Evolutionary conservation across 2,888 invertebrate genomes (phyloP), one percentile per base, ranked within the genome.

Genomic region (Monochamus alternatus): DNA sequence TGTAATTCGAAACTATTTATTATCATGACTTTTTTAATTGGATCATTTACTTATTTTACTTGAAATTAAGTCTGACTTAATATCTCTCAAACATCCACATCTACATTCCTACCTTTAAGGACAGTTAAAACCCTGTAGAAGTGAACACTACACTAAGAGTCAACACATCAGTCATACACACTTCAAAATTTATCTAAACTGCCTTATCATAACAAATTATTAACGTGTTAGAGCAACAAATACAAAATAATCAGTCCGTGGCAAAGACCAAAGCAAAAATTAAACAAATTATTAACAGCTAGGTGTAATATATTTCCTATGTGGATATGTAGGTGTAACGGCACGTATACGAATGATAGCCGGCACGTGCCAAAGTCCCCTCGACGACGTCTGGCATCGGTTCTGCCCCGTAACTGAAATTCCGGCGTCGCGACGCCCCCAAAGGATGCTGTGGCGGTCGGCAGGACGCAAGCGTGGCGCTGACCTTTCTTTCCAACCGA

Each of bases 401-500:
- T 43, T 63, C 52, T 63, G 51, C 63, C 71, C 31, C 32, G 38
- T 55, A 63, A 71, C 71, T 71, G 71, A 55, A 63, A 71, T 59
- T 62, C 44, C 38, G 47, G 32, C 71, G 51, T 52, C 22, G 63
- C n/a, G 43, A 51, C 71, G 63, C 38, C 52, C 63, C 62, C 10
- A 14, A 47, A 31, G 63, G 71, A 71, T 71, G 71, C 71, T 71
- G 71, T 52, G 38, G 14, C n/a, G 38, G 38, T 55, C 14, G 22
- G 14, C 2, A 47, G 38, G 14, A 59, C 71, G 71, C 71, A 63
- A 12, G 71, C 55, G 52, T 22, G 71, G 22, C 38, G 71, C 71
- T 71, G 71, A 71, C 71, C 71, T 71, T 71, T 71, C 71, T 71
- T 71, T 62, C 63, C 51, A 9, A 67, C 32, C 38, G 14, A 51